Base-by-base conservation (phyloP, 1,140 invertebrate genomes). In the Bombyx mori region DNA sequence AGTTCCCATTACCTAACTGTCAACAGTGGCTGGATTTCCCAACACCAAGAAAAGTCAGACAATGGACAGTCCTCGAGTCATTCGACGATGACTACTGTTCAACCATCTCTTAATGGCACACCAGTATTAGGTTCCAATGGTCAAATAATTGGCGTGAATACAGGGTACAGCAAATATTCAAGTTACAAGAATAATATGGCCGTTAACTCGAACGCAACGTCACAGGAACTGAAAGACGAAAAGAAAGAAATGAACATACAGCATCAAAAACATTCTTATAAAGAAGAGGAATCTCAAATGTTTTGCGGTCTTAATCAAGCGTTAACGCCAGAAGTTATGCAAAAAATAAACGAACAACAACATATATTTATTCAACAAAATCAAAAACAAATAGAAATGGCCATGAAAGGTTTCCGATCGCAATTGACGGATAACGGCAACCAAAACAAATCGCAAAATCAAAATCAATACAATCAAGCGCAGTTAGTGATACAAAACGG, bases 291-390 rank as follows among this genome's bases (percentile, higher is more conserved):
- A 47, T 78, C 81, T 7, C 84, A 86, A 71, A 78, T 80, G 65
- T 87, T 83, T 48, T 85, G 82, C 56, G 84, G 84, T 6, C 62
- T 87, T 7, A 87, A 87, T 57, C 84, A 87, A 63, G 74, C 85
- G 5, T 62, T 89, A n/a, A 88, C 88, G 10, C 88, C 88, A 8
- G 88, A 89, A 68, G 88, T 89, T 8, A 88, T 90, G 75, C 90
- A 90, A 67, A 89, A 90, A 71, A 89, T 90, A 52, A 91, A 90
- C 63, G 77, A 88, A 60, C 90, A 91, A 50, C 90, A 91, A 62
- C 90, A 91, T 66, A 82, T 90, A 57, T 89, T 89, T 54, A 89
- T 89, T 60, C 88, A 89, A 63, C 85, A 88, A 62, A 89, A 89
- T 69, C 86, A 89, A 62, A 89, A 89, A 63, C 88, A 89, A 62